phyloP scores from a whole-genome alignment of 2,113 vertebrate genomes.

The Clarias batrachus region DNA sequence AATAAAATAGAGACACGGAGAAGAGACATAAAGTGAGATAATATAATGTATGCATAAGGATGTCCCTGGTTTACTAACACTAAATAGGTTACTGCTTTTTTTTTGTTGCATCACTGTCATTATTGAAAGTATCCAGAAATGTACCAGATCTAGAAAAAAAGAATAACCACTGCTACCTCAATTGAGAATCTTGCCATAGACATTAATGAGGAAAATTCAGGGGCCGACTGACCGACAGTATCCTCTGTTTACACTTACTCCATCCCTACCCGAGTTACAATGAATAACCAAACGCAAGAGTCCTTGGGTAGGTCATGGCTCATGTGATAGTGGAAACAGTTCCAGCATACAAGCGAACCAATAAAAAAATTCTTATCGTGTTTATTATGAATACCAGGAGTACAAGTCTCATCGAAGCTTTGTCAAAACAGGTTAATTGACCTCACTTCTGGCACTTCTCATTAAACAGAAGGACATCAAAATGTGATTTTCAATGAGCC shows the following conservation, averaged over 20 bases:
- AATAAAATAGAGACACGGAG: background rate
- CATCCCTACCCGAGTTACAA: background rate
- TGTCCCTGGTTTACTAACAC: background rate
- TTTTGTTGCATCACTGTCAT: background rate
- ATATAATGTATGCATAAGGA: background rate
- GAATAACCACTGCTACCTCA: background rate
- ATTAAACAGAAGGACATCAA: slow-evolving; percentile 40
- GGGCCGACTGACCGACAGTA: background rate
- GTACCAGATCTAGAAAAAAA: background rate
- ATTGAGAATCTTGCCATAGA: background rate
- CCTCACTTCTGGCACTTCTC: slow-evolving; percentile 29
- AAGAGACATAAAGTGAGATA: background rate
- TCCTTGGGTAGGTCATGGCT: background rate
- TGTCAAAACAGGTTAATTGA: slow-evolving; percentile 36
- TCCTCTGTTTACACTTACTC: background rate
- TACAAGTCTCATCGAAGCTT: background rate
- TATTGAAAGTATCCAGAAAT: background rate
- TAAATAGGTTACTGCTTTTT: background rate
- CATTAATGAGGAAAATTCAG: background rate
- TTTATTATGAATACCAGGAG: background rate
- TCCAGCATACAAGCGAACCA: background rate
- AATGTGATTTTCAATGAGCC: slow-evolving; percentile 8
- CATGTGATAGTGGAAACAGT: background rate
- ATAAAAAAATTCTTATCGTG: background rate
- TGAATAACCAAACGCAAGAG: background rate